Conservation (phyloP, 2,113 vertebrate genomes). For the Guaruba guarouba region DNA sequence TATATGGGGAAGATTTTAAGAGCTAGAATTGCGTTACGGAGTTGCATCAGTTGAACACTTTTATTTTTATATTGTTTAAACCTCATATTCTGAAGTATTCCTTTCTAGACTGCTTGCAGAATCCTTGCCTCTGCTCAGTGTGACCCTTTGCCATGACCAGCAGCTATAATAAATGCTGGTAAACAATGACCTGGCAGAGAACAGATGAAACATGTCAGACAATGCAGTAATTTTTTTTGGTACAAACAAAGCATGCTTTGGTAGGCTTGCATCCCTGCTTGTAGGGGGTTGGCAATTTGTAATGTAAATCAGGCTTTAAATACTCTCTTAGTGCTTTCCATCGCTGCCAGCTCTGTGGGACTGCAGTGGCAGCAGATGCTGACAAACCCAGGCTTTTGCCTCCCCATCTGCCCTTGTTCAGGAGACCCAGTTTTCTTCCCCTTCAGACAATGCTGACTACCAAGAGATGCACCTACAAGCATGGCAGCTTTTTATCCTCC, state of each 20-base stretch:
- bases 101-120: background rate
- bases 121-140: background rate
- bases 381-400: background rate
- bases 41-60: background rate
- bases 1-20: background rate
- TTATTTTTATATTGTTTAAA: background rate
- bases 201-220: accelerated
- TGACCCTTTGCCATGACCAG: background rate
- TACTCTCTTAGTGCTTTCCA: background rate
- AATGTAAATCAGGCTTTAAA: background rate
- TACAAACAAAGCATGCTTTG: background rate
- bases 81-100: background rate
- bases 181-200: background rate
- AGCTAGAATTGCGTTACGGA: accelerated
- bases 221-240: accelerated
- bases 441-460: accelerated
- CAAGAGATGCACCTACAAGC: no score
- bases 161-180: background rate
- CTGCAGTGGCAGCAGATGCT: background rate
- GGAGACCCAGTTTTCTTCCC: background rate
- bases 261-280: background rate
- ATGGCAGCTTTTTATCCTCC: background rate
- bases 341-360: background rate
- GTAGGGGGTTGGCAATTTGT: accelerated
- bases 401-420: background rate